Conservation (phyloP, 2,797 vertebrate genomes). For the Cheirogaleus major region DNA sequence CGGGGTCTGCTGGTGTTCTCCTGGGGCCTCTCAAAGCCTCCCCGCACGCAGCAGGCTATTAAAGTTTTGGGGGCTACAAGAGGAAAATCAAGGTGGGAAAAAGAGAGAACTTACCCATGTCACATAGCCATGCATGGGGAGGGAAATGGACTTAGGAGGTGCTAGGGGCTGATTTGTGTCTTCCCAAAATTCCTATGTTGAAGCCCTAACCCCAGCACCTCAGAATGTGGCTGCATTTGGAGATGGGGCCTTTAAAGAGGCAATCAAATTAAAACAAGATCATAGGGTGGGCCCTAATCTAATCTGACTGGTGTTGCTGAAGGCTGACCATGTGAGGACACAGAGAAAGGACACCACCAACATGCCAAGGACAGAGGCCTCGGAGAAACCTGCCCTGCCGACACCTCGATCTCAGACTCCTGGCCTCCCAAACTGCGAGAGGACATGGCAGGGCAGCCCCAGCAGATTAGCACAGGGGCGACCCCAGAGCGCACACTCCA, state of each 20-base stretch:
- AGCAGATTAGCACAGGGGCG: accelerated
- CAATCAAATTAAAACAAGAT: not conserved
- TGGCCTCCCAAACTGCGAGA: accelerated
- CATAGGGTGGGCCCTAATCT: not conserved
- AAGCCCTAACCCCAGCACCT: not conserved
- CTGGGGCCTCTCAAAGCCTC: not conserved
- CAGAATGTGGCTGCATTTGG: not conserved
- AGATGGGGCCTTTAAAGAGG: not conserved
- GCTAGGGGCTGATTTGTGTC: accelerated
- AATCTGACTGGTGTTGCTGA: accelerated
- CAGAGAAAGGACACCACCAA: accelerated
- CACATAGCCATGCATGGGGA: accelerated
- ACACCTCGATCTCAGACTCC: accelerated
- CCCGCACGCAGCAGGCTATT: accelerated
- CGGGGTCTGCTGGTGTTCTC: accelerated
- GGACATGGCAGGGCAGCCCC: accelerated
- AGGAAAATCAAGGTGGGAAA: not conserved
- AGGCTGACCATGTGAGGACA: accelerated
- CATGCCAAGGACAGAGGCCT: not conserved
- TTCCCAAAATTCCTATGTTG: accelerated
- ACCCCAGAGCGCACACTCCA: accelerated
- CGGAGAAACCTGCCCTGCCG: accelerated
- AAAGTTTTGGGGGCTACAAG: accelerated
- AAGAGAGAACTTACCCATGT: accelerated
- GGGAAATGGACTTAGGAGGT: accelerated